Base-by-base conservation (phyloP, 2,888 invertebrate genomes). In the Aplocera efformata region DNA sequence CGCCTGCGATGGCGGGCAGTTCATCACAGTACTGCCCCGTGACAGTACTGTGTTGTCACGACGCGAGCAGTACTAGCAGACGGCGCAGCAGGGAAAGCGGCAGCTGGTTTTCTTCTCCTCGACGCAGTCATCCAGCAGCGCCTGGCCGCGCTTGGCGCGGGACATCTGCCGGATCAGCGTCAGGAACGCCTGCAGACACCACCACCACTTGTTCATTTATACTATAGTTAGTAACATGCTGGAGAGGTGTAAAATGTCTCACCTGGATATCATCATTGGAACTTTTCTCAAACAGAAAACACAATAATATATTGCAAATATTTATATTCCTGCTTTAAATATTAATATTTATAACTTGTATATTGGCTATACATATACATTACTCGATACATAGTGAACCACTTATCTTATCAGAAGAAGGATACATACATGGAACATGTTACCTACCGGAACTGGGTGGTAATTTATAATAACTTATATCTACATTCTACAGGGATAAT, bases 111-210 rank as follows among this genome's bases (percentile, higher is more conserved):
- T 52, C 41, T 55, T 49, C 28, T 49, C 50, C 3, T 60, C 60
- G 11, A 45, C 48, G 33, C 53, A 46, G 1, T 51, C 60, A 6
- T 54, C 60, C 6, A 52, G 56, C 5, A 57, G 53, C n/a, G 61
- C 47, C 47, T 63, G 63, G 1, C 75, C 79, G 7, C 59, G 58
- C 75, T 84, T 84, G 57, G 62, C 65, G 32, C 70, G 69, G 39
- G 85, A 83, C 74, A 83, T 75, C 48, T 76, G 67, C 21, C 80
- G 75, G 59, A 78, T 78, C 55, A 86, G 70, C 37, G 67, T 63
- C 69, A 84, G 66, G 76, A 86, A 85, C 32, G 79, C 80, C 86
- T 86, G 80, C 10, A 48, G 43, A 54, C 25, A 6, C 26, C 25
- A 29, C 6, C 7, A 22, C 7, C 7, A 10, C n/a, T n/a, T n/a